These are phyloP conservation scores for Glyptemys insculpta DNA, from an alignment of 2,797 vertebrate genomes.

Conservation along the genomic window DNA sequence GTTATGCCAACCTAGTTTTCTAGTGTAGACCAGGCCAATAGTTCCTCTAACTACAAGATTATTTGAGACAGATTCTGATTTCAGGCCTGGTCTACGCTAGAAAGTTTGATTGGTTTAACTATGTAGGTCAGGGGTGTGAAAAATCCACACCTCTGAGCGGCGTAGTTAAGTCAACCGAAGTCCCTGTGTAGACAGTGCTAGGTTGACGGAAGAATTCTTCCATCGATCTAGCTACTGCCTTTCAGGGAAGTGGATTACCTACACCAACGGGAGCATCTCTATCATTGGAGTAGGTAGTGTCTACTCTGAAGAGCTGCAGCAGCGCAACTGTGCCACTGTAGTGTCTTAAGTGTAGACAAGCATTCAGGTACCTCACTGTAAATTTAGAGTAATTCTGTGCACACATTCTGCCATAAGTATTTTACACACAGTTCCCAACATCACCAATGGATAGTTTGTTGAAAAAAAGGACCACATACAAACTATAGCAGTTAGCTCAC, in stretches of 20 bases:
- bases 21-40: not conserved
- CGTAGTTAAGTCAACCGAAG: not conserved
- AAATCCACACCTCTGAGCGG: not conserved
- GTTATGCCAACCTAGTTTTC: not conserved
- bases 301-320: no score
- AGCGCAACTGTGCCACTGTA: no score
- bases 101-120: not conserved
- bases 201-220: not conserved
- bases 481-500: rapidly evolving
- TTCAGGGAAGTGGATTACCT: no score
- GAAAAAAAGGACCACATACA: not conserved
- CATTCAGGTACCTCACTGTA: no score
- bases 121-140: not conserved
- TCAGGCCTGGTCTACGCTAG: not conserved
- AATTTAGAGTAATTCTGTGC: not conserved
- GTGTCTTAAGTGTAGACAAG: no score
- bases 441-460: not conserved
- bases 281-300: no score
- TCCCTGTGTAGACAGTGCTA: not conserved
- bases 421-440: not conserved
- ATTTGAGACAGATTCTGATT: not conserved
- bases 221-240: not conserved
- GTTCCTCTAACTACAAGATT: not conserved
- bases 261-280: no score
- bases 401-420: rapidly evolving